Evolutionary conservation across 2,888 invertebrate genomes (phyloP).

Genomic region (Cryptus viduatorius): DNA sequence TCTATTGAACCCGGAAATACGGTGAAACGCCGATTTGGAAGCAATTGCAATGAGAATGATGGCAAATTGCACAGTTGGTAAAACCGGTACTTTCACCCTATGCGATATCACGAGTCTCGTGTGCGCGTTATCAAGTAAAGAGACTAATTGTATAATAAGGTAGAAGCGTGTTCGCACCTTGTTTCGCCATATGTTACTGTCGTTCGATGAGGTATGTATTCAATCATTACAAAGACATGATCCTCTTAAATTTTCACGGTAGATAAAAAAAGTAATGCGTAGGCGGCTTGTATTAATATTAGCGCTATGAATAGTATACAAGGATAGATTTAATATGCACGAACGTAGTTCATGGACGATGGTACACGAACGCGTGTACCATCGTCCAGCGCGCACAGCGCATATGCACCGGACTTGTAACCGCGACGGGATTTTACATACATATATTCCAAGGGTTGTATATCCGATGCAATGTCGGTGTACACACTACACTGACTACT

Average conservation of each 20-base stretch:
- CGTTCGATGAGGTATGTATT: background rate
- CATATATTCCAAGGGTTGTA: conserved; percentile 45
- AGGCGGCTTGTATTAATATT: background rate
- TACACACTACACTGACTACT: conserved; percentile 53
- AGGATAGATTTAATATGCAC: conserved; percentile 1
- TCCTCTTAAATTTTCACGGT: background rate
- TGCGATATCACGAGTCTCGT: too few species aligned
- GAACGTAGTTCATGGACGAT: too few species aligned
- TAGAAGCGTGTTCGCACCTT: too few species aligned
- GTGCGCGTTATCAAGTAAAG: too few species aligned
- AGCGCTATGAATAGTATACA: background rate
- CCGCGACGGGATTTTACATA: conserved; percentile 41
- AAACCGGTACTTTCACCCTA: too few species aligned
- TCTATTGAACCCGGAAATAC: too few species aligned
- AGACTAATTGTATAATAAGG: too few species aligned
- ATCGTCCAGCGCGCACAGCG: background rate
- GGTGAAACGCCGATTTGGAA: too few species aligned
- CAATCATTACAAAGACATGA: background rate
- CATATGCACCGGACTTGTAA: conserved; percentile 46
- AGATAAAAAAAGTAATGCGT: background rate
- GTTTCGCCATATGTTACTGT: too few species aligned
- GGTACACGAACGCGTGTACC: conserved; percentile 21
- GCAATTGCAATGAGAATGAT: too few species aligned
- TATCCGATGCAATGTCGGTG: conserved; percentile 41
- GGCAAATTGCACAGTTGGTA: too few species aligned